Base-by-base conservation (phyloP, 2,113 vertebrate genomes). In the Gila orcuttii region DNA sequence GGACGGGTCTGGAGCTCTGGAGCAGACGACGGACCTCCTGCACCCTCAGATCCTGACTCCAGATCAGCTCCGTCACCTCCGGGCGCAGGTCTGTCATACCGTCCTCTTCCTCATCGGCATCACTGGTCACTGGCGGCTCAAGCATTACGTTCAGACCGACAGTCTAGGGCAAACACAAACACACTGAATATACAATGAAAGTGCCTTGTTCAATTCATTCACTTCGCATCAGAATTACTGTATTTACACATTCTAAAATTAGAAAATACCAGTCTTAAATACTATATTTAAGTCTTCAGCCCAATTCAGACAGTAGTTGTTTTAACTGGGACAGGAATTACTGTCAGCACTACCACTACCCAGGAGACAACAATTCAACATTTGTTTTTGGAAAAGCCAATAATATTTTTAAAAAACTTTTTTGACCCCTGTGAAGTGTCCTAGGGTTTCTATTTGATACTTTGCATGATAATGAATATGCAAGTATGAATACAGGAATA, bases 31-130 rank as follows among this genome's bases (percentile, higher is more conserved):
- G 93, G 31, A 98, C 97, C 64, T 99, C 98, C 93, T 98, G 97
- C 62, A 99, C 96, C 33, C 98, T 92, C 85, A 99, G 87, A 88
- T 99, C 98, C 91, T 97, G 96, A 0, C 96, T 98, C 98, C 98
- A 99, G 84, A 99, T 97, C 28, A 99, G 91, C 0, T 96, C 96
- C 88, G 97, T 98, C 84, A 99, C 97, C 88, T 98, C 97, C 66
- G 97, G 96, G 2, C 97, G 96, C 90, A 99, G 95, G 89, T 99
- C 98, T 0, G 96, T 96, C 98, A 99, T 99, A 25, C 97, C 98
- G 21, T 99, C 98, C 89, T 99, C 98, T 13, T 99, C 98, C 89
- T 99, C 98, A 75, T 99, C 98, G 0, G 95, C 92, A 78, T 99
- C 98, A 0, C 93, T 92, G 45, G 95, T 95, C 2, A 95, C 93